phyloP scores from a whole-genome alignment of 1,140 invertebrate species.

The Magallana ariakensis region DNA sequence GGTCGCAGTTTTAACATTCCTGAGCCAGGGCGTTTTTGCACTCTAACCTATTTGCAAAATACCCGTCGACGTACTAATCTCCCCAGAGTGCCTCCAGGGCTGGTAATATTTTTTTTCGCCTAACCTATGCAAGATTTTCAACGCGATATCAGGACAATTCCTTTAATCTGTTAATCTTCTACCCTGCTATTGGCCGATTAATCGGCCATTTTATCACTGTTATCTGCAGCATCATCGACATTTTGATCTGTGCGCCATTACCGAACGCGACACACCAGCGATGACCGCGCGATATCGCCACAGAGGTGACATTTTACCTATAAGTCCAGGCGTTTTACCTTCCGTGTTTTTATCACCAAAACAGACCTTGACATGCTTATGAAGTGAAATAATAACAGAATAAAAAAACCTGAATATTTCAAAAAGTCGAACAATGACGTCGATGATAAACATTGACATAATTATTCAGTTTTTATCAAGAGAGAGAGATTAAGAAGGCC shows the following conservation, averaged over 20 bases:
- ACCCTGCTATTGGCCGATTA: background rate
- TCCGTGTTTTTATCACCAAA: background rate
- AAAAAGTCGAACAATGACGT: too few relatives aligned
- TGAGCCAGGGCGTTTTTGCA: background rate
- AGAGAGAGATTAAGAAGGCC: too few relatives aligned
- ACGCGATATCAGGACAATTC: background rate
- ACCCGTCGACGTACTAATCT: background rate
- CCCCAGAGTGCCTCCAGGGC: background rate
- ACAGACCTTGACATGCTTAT: background rate
- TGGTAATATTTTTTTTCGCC: background rate
- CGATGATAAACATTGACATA: too few relatives aligned
- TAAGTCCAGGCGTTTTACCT: background rate
- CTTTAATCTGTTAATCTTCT: constrained; percentile 27
- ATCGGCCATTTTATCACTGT: background rate
- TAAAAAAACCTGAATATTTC: too few relatives aligned
- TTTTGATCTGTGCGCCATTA: background rate
- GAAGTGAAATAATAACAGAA: background rate
- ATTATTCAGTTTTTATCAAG: too few relatives aligned
- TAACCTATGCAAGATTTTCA: background rate
- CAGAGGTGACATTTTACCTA: background rate
- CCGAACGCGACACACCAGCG: background rate
- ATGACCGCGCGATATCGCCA: constrained; percentile 12
- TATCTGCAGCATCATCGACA: background rate
- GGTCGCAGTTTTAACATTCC: too few relatives aligned
- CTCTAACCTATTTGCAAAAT: background rate